These are phyloP conservation scores for Lethocerus indicus DNA, from an alignment of 1,140 invertebrate species.

Conservation along the genomic window DNA sequence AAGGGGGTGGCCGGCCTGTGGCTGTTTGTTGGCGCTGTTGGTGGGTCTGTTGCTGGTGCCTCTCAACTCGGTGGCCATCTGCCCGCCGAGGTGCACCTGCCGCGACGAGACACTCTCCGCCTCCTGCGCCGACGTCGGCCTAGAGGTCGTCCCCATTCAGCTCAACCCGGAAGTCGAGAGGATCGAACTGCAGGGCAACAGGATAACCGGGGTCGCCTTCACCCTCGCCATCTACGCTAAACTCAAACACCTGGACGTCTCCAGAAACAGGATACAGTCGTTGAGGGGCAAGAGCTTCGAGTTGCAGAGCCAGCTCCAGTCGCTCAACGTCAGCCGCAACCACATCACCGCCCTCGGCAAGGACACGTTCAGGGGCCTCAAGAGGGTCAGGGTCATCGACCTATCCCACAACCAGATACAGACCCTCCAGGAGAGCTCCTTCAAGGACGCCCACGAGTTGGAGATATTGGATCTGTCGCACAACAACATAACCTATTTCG, in stretches of 20 bases:
- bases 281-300: conserved; percentile 65
- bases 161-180: conserved; percentile 65
- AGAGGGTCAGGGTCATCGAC: conserved; percentile 44
- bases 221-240: conserved; percentile 63
- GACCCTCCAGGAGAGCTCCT: conserved; percentile 45
- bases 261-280: conserved; percentile 57
- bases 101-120: conserved; percentile 55
- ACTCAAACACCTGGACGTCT: conserved; percentile 58
- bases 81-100: conserved; percentile 63
- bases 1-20: conserved; percentile 6
- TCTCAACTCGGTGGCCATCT: conserved; percentile 37
- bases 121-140: conserved; percentile 51
- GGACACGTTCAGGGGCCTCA: conserved; percentile 56
- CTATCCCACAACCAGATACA: conserved; percentile 61
- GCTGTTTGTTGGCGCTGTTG: no score
- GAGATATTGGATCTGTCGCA: conserved; percentile 54
- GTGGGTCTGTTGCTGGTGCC: conserved; percentile 15
- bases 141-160: conserved; percentile 73
- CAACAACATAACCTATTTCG: conserved; percentile 54
- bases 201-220: conserved; percentile 49
- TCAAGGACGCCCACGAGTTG: conserved; percentile 49
- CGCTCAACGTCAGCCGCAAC: conserved; percentile 61
- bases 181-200: conserved; percentile 58
- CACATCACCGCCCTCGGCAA: conserved; percentile 46
- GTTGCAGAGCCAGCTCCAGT: conserved; percentile 45